Evolutionary conservation across 1,140 invertebrate species (phyloP), one percentile per base, ranked within the genome.

Genomic region (Aphaenogaster floridana): DNA sequence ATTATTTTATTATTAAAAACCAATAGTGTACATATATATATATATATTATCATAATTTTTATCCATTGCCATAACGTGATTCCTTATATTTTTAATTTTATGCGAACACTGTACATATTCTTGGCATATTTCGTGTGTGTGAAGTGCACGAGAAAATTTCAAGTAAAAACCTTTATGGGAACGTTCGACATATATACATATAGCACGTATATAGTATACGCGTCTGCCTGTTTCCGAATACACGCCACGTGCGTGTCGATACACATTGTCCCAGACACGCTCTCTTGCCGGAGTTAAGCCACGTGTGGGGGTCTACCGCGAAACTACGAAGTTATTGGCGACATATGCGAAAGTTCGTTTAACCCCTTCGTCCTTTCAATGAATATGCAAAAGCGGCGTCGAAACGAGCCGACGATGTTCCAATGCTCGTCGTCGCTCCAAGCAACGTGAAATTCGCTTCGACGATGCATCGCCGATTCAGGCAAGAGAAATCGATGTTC

Each of bases 321-420:
- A 84, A 90, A 78, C 64, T 83, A 80, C 80, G 13, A 81, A 86
- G 87, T 86, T 93, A 92, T 93, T 88, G 92, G 91, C 91, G 88
- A 93, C 92, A 93, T 93, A 93, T 92, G 93, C 91, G 88, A 89
- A 86, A 86, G 85, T 66, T 78, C 85, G 50, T 77, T 74, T 54
- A 83, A 84, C 59, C 71, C 59, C 48, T 64, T 69, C 57, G 50
- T 72, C 66, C 71, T 39, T 66, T 86, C 84, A 88, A 94, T 94
- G 94, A 94, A 94, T 94, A 94, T 94, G 89, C 92, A 94, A 90
- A 83, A 93, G 92, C 86, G 52, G 74, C 69, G 66, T 78, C 85
- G 87, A 86, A 91, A 92, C 92, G 90, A 92, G 90, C 89, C 91
- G 89, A 92, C 92, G 86, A 94, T 94, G 93, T 94, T 93, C 92